These are phyloP conservation scores for Balaeniceps rex DNA, from an alignment of 2,113 vertebrate genomes.

Conservation along the genomic window DNA sequence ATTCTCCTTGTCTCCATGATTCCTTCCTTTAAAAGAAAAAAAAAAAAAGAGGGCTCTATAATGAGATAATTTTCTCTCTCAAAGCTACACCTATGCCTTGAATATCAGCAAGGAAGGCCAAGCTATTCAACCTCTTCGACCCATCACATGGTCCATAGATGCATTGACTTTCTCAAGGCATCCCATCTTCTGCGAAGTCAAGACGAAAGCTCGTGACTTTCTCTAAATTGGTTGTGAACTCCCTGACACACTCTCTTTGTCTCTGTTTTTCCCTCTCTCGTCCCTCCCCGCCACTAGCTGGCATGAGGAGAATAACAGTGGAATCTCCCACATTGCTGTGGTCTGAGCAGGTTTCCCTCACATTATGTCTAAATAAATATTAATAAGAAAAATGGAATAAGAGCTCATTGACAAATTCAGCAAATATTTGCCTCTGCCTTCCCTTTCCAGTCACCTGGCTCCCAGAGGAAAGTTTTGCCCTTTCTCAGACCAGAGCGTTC, in stretches of 20 bases:
- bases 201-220: neutral
- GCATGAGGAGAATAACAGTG: neutral
- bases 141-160: neutral
- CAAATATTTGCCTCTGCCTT: slow-evolving; percentile 54
- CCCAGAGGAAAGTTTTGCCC: neutral
- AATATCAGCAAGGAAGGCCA: neutral
- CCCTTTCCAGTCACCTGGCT: slow-evolving; percentile 32
- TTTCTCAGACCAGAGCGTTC: slow-evolving; percentile 5
- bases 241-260: neutral
- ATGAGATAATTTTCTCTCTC: neutral
- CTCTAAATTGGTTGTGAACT: neutral
- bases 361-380: slow-evolving; percentile 55
- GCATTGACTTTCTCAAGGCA: neutral
- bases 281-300: neutral
- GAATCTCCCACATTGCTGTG: slow-evolving; percentile 39
- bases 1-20: neutral
- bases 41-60: neutral
- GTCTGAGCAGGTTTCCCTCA: slow-evolving; percentile 43
- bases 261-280: neutral
- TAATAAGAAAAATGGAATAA: slow-evolving; percentile 59
- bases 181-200: neutral
- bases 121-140: neutral
- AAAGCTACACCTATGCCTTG: neutral
- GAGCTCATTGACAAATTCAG: slow-evolving; percentile 48
- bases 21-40: neutral